Percentiles rank a stretch among this genome's conserved stretches.
Evolutionary conservation across 2,888 invertebrate genomes (phyloP).

Genomic region (Steromphala cineraria): DNA sequence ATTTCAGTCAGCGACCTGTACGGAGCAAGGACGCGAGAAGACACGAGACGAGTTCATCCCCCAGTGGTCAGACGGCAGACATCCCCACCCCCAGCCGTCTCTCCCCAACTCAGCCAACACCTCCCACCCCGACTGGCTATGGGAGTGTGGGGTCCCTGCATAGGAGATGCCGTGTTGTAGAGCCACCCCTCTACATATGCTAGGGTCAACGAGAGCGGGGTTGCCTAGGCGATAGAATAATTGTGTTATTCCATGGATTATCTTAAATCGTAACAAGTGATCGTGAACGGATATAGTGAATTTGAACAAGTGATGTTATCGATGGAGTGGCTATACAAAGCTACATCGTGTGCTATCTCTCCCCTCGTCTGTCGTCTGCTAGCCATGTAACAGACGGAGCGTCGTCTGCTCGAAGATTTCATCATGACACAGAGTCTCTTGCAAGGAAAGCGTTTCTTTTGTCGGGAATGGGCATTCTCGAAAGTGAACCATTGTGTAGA

Average conservation of each 20-base stretch:
- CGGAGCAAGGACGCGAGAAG: not conserved
- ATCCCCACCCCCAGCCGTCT: not conserved
- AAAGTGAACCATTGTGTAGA: conserved; percentile 94
- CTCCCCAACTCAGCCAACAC: not conserved
- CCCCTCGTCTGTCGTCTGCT: not conserved
- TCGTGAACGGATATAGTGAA: not conserved
- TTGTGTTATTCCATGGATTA: not conserved
- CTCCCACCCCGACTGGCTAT: not conserved
- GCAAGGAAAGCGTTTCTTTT: conserved; percentile 81
- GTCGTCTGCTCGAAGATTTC: not conserved
- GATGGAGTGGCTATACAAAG: not conserved
- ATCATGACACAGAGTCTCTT: conserved; percentile 70
- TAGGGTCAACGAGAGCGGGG: conserved; percentile 6
- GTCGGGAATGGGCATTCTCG: conserved; percentile 96
- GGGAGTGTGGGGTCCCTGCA: not conserved
- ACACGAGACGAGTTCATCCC: not conserved
- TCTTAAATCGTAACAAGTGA: not conserved
- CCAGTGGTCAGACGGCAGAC: not conserved
- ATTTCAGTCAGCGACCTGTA: conserved; percentile 15
- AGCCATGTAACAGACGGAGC: not conserved
- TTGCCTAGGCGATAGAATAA: not conserved
- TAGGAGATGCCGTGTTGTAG: not conserved
- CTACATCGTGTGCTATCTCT: not conserved
- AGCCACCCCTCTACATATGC: not conserved
- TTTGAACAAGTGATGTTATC: not conserved